Percentiles rank a stretch among this genome's conserved stretches.
These are phyloP conservation scores for Turnix velox DNA, from an alignment of 2,113 vertebrate species.

Conservation along the genomic window DNA sequence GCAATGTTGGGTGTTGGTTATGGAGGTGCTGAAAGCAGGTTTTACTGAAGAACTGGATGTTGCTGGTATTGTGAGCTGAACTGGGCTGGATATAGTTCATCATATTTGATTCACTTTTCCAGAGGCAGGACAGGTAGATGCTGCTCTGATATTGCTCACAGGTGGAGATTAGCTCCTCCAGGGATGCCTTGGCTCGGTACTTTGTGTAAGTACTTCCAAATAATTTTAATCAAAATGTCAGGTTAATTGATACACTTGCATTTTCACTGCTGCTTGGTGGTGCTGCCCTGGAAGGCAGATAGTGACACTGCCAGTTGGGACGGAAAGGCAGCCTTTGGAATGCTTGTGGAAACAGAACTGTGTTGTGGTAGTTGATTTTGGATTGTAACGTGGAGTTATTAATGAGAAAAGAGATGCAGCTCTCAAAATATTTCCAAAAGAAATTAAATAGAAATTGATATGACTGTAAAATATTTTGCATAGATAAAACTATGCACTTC, in stretches of 20 bases:
- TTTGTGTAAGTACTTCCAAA: background rate
- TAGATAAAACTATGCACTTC: background rate
- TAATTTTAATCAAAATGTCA: background rate
- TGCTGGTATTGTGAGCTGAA: background rate
- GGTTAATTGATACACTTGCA: background rate
- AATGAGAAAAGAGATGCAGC: background rate
- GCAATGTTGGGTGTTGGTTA: background rate
- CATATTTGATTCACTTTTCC: background rate
- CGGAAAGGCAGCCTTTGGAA: background rate
- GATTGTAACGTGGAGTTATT: background rate
- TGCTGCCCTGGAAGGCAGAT: background rate
- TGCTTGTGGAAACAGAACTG: background rate
- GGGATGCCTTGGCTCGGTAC: background rate
- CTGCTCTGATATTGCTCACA: background rate
- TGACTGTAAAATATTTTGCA: background rate
- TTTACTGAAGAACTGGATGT: background rate
- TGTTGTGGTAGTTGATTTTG: background rate
- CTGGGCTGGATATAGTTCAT: background rate
- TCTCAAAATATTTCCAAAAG: slow-evolving; percentile 4
- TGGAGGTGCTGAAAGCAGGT: background rate
- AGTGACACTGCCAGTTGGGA: background rate
- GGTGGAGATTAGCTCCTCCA: background rate
- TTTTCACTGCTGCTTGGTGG: background rate
- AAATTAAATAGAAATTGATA: background rate
- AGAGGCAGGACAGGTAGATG: background rate